These are phyloP conservation scores for Priocnemis perturbator DNA, from an alignment of 2,888 invertebrate species.

Conservation along the genomic window DNA sequence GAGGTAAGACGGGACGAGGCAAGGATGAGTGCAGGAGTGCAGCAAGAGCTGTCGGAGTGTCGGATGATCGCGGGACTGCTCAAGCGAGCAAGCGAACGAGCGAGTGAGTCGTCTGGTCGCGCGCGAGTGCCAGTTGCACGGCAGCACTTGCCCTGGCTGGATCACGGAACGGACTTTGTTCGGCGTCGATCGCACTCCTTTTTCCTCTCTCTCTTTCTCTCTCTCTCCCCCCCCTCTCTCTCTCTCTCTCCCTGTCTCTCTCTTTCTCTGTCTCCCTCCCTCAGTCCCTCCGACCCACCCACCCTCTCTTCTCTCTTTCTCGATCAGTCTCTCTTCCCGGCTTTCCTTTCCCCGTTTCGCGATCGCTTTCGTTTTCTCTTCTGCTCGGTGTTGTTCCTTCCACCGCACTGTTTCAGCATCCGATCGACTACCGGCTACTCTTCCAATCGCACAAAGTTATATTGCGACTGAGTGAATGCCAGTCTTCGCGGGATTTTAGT, in stretches of 20 bases:
- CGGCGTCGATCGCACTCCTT: background rate
- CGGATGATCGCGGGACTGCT: slow-evolving; percentile 31
- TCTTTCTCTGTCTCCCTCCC: slow-evolving; percentile 20
- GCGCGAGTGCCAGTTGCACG: slow-evolving; percentile 67
- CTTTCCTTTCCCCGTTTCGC: too few relatives aligned
- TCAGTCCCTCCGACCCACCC: slow-evolving; percentile 24
- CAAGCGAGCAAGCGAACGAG: slow-evolving; percentile 39
- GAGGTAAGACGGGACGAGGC: too few relatives aligned
- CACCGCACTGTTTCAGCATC: too few relatives aligned
- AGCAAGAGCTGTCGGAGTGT: slow-evolving; percentile 23
- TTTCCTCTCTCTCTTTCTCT: slow-evolving; percentile 10
- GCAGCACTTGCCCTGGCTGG: slow-evolving; percentile 71
- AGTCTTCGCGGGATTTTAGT: too few relatives aligned
- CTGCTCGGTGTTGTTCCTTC: too few relatives aligned
- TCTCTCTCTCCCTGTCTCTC: slow-evolving; percentile 14
- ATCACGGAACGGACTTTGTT: slow-evolving; percentile 38
- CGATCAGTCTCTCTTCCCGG: slow-evolving; percentile 16
- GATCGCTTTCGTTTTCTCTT: too few relatives aligned
- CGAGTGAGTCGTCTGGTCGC: slow-evolving; percentile 41
- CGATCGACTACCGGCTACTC: too few relatives aligned
- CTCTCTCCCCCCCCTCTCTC: slow-evolving; percentile 16
- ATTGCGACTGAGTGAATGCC: too few relatives aligned
- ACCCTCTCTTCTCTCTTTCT: background rate
- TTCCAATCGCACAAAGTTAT: too few relatives aligned
- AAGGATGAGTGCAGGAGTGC: slow-evolving; percentile 21